A percentile compares a stretch with the other conserved stretches of the same genome.
Conservation (phyloP, 2,797 vertebrate genomes). For the Lutjanus argentimaculatus region DNA sequence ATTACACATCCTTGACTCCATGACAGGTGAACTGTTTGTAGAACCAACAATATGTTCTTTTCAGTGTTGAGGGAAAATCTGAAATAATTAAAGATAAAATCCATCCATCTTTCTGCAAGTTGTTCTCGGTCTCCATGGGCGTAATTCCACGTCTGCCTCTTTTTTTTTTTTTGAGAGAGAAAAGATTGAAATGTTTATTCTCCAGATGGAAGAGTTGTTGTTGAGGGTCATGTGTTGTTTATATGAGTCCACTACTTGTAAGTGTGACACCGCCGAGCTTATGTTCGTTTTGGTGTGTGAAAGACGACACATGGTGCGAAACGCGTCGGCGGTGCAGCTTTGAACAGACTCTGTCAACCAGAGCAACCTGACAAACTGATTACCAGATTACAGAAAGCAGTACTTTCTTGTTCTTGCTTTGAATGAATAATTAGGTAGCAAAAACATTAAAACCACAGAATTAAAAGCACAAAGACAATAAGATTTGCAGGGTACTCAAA, state of each 20-base stretch:
- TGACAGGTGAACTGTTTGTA: background rate
- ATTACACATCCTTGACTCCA: background rate
- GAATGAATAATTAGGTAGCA: too few species aligned
- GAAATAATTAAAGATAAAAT: too few species aligned
- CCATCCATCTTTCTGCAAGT: background rate
- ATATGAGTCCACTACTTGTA: background rate
- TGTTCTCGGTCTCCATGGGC: background rate
- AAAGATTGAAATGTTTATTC: background rate
- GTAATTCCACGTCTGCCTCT: background rate
- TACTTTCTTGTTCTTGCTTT: background rate
- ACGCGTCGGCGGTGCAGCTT: background rate
- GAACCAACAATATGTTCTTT: background rate
- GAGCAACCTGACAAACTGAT: background rate
- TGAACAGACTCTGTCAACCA: background rate
- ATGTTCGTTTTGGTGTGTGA: constrained; percentile 14
- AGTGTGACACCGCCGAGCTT: background rate
- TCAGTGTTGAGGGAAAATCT: background rate
- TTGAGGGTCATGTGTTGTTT: background rate
- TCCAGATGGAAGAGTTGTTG: background rate
- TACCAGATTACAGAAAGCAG: background rate
- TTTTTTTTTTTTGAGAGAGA: background rate
- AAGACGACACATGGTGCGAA: constrained; percentile 2
- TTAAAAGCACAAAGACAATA: background rate
- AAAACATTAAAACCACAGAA: background rate
- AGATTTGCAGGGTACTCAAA: background rate